Percentiles rank a stretch among this genome's conserved stretches.
Conservation (phyloP, 2,888 invertebrate genomes). For the Anagyrus pseudococci region DNA sequence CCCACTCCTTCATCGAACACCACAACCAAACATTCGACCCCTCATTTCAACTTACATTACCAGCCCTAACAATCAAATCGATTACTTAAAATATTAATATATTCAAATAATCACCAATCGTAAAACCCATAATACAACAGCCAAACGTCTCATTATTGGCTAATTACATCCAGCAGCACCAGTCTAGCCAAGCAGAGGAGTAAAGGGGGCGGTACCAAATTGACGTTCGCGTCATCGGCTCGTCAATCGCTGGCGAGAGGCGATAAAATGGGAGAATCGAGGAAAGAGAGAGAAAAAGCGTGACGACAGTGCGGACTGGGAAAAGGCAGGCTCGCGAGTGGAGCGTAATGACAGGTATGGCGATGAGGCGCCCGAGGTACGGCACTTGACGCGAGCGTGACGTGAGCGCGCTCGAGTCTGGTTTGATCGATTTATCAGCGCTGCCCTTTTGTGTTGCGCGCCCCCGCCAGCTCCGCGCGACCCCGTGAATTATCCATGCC, state of each 20-base stretch:
- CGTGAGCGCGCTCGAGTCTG: constrained; percentile 14
- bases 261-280: constrained; percentile 19
- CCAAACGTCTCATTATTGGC: no score
- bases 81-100: neutral
- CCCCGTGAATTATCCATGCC: constrained; percentile 20
- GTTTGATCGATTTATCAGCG: constrained; percentile 13
- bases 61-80: no score
- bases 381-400: constrained; percentile 3
- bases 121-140: no score
- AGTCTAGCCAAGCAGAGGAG: no score
- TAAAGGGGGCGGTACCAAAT: no score
- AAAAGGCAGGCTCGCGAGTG: no score
- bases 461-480: neutral
- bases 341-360: constrained; percentile 21
- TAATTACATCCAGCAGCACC: no score
- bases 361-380: constrained; percentile 20
- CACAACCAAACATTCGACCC: no score
- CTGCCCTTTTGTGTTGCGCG: constrained; percentile 13
- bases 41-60: no score
- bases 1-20: no score
- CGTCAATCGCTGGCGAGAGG: neutral
- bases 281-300: neutral
- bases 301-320: neutral
- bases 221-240: no score
- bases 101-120: neutral